phyloP scores from a whole-genome alignment of 2,797 vertebrate genomes.

The Sebastes vulpes region DNA sequence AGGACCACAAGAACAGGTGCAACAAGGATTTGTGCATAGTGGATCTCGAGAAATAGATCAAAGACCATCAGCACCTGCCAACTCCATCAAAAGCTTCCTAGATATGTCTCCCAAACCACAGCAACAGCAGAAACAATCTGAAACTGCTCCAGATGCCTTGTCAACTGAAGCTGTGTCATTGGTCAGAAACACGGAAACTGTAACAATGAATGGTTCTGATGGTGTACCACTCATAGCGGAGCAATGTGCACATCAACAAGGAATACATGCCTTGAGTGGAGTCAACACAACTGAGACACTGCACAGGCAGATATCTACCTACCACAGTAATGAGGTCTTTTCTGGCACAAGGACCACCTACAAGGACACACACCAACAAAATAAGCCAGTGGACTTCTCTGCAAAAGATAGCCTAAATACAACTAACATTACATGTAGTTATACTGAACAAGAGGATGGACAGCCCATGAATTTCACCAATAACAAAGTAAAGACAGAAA shows the following conservation, averaged over 20 bases:
- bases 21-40: constrained; percentile 23
- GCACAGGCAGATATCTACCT: constrained; percentile 49
- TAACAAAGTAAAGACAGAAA: constrained; percentile 60
- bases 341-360: constrained; percentile 26
- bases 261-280: constrained; percentile 27
- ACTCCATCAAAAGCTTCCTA: constrained; percentile 71
- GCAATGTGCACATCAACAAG: constrained; percentile 45
- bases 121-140: constrained; percentile 35
- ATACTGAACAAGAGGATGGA: constrained; percentile 50
- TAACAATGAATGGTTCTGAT: constrained; percentile 36
- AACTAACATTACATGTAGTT: constrained; percentile 17
- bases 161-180: constrained; percentile 61
- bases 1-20: constrained; percentile 7
- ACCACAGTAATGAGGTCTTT: constrained; percentile 46
- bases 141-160: constrained; percentile 15
- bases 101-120: constrained; percentile 80
- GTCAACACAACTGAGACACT: constrained; percentile 62
- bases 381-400: constrained; percentile 83
- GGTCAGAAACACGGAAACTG: constrained; percentile 54
- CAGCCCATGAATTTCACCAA: constrained; percentile 79
- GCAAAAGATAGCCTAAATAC: constrained; percentile 42
- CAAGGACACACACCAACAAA: constrained; percentile 39
- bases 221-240: constrained; percentile 72
- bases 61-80: constrained; percentile 74
- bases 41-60: constrained; percentile 15